A percentile compares a stretch with the other conserved stretches of the same genome.
phyloP scores from a whole-genome alignment of 2,888 invertebrate genomes.

The Plebejus argus region DNA sequence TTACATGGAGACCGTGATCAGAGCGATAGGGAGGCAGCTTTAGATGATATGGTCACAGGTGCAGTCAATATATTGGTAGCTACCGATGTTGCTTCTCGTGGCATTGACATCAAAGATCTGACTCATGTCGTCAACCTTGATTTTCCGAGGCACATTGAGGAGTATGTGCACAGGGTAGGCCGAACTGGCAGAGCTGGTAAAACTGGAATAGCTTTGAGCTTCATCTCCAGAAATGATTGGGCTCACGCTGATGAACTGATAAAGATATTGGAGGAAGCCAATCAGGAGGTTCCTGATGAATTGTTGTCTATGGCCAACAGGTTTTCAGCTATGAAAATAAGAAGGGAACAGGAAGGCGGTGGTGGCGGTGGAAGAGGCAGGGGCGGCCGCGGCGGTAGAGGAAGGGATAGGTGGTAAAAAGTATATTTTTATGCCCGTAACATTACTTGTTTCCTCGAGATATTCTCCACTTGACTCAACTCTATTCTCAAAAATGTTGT shows the following conservation, averaged over 20 bases:
- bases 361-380: conserved; percentile 61
- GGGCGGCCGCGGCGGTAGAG: conserved; percentile 54
- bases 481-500: too few species aligned
- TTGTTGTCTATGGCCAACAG: conserved; percentile 88
- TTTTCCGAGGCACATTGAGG: conserved; percentile 96
- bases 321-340: conserved; percentile 84
- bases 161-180: conserved; percentile 98
- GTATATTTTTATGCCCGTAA: background rate
- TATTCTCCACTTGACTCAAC: too few species aligned
- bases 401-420: conserved; percentile 52
- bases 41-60: conserved; percentile 91
- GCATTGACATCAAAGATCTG: conserved; percentile 94
- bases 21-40: conserved; percentile 88
- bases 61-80: conserved; percentile 92
- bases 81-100: conserved; percentile 97
- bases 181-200: conserved; percentile 96
- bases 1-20: conserved; percentile 96
- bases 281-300: conserved; percentile 90
- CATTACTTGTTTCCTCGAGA: too few species aligned
- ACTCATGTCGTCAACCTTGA: conserved; percentile 96
- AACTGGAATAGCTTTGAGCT: conserved; percentile 90
- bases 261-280: conserved; percentile 91
- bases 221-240: conserved; percentile 91
- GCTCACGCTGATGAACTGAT: conserved; percentile 90
- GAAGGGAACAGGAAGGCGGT: conserved; percentile 78